Percentiles rank a stretch among this genome's conserved stretches.
Conservation (phyloP, 2,888 invertebrate genomes). For the Aromia moschata region DNA sequence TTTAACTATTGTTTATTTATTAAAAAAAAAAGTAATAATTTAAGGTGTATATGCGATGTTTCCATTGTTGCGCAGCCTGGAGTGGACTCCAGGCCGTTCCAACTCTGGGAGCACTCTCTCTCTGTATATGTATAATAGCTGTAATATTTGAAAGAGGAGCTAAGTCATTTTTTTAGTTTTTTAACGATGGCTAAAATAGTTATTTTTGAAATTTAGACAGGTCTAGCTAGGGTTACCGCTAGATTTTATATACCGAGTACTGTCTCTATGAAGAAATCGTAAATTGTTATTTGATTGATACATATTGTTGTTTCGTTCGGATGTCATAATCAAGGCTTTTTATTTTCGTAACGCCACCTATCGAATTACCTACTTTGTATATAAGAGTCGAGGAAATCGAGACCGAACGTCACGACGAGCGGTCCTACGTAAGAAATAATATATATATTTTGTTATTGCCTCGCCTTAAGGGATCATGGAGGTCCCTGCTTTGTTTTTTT, state of each 20-base stretch:
- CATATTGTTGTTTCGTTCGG: constrained; percentile 39
- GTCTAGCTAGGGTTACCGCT: constrained; percentile 46
- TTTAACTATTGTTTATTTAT: constrained; percentile 52
- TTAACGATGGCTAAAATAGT: constrained; percentile 46
- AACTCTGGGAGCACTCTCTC: constrained; percentile 31
- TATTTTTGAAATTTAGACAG: constrained; percentile 50
- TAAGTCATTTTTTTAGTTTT: constrained; percentile 48
- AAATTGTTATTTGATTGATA: constrained; percentile 39
- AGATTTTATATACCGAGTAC: constrained; percentile 50
- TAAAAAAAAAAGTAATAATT: constrained; percentile 36
- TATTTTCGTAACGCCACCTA: not conserved
- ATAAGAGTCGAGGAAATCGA: not conserved
- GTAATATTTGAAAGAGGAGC: constrained; percentile 39
- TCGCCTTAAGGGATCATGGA: too few species aligned
- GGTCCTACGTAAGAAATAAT: too few species aligned
- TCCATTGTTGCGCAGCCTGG: constrained; percentile 39
- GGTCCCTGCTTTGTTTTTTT: too few species aligned
- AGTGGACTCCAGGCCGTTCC: constrained; percentile 35
- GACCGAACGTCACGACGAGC: not conserved
- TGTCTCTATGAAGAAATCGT: constrained; percentile 40
- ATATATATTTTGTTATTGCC: too few species aligned
- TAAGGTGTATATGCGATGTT: constrained; percentile 28
- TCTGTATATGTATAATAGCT: constrained; percentile 46
- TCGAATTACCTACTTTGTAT: not conserved
- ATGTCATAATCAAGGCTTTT: constrained; percentile 24